phyloP scores from a whole-genome alignment of 2,797 vertebrate species.

The Peromyscus eremicus region DNA sequence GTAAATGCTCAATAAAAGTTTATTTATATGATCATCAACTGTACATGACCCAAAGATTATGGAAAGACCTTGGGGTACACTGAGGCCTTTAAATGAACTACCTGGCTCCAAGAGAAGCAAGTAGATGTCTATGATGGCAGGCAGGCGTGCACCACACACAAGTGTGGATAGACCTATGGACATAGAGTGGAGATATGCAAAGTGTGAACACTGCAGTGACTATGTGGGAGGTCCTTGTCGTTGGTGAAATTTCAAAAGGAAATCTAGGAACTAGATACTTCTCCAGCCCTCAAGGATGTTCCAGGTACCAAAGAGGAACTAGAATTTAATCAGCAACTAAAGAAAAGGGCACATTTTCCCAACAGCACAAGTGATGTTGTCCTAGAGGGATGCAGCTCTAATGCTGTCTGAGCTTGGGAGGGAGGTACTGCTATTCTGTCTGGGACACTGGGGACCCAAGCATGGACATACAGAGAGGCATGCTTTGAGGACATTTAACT shows the following conservation, averaged over 20 bases:
- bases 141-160: background rate
- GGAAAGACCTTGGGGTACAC: background rate
- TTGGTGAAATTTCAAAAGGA: background rate
- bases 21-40: background rate
- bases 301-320: background rate
- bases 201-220: background rate
- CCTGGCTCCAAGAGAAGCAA: background rate
- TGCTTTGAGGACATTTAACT: background rate
- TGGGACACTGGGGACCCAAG: background rate
- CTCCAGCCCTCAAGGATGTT: background rate
- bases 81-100: background rate
- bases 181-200: background rate
- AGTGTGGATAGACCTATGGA: too few relatives aligned
- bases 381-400: background rate
- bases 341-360: background rate
- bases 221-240: background rate
- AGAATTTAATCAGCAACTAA: background rate
- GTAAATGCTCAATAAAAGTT: background rate
- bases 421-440: background rate
- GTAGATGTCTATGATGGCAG: background rate
- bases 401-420: background rate
- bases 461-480: background rate
- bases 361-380: background rate
- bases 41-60: background rate
- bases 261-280: background rate